These are phyloP conservation scores for Nilaparvata lugens DNA, from an alignment of 1,140 invertebrate species.

Conservation along the genomic window DNA sequence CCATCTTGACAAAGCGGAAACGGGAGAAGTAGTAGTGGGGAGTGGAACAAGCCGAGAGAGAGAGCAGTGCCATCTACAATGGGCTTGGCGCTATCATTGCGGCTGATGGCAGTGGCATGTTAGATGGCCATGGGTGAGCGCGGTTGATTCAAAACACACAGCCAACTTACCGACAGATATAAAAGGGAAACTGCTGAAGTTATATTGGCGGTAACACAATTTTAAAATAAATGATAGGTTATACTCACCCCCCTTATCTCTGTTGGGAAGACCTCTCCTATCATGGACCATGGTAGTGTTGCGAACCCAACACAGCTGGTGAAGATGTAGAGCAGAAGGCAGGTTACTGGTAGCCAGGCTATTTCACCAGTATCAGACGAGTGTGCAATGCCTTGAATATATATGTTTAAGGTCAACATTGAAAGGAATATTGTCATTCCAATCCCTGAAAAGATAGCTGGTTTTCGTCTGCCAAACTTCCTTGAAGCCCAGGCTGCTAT, in stretches of 20 bases:
- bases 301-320: conserved; percentile 51
- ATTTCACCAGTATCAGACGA: conserved; percentile 1
- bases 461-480: conserved; percentile 44
- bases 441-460: conserved; percentile 47
- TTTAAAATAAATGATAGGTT: too few species aligned
- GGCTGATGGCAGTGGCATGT: too few species aligned
- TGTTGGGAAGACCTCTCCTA: conserved; percentile 62
- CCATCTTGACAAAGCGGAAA: too few species aligned
- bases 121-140: too few species aligned
- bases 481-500: conserved; percentile 43
- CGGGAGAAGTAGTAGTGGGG: too few species aligned
- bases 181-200: too few species aligned
- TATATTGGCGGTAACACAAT: too few species aligned
- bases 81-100: too few species aligned
- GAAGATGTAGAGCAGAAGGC: conserved; percentile 47
- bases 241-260: conserved; percentile 46
- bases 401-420: conserved; percentile 40
- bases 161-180: too few species aligned
- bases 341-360: conserved; percentile 37
- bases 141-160: too few species aligned
- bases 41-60: too few species aligned
- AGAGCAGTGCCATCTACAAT: too few species aligned
- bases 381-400: conserved; percentile 14
- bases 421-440: conserved; percentile 52
- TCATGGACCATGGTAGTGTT: conserved; percentile 62